phyloP scores from a whole-genome alignment of 2,797 vertebrate species.

The Syncerus caffer region DNA sequence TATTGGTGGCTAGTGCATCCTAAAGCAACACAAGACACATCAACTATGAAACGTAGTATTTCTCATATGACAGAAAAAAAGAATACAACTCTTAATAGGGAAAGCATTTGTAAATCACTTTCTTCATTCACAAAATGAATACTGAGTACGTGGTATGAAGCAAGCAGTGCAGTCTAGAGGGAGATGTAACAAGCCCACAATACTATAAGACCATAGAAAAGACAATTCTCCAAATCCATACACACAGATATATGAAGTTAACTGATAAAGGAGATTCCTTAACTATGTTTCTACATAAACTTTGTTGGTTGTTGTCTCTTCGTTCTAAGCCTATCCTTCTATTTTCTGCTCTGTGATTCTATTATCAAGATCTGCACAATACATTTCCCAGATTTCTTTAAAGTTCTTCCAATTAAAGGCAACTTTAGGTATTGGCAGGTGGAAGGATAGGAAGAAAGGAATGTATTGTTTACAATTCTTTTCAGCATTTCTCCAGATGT shows the following conservation, averaged over 20 bases:
- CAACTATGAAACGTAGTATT: not conserved
- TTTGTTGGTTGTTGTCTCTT: not conserved
- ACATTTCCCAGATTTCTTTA: not conserved
- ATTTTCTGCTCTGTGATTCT: not conserved
- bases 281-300: not conserved
- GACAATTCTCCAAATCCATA: not conserved
- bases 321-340: not conserved
- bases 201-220: not conserved
- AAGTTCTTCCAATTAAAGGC: not conserved
- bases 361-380: not conserved
- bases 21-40: not conserved
- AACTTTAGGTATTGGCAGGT: not conserved
- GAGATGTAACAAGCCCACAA: not conserved
- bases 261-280: not conserved
- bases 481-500: not conserved
- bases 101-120: not conserved
- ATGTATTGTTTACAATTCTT: not conserved
- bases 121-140: conserved; percentile 36
- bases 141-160: not conserved
- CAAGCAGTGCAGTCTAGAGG: not conserved
- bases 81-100: not conserved
- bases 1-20: not conserved
- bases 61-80: not conserved
- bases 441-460: not conserved
- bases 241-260: not conserved